Conservation (phyloP, 1,140 invertebrate species). For the Drosophila takahashii region DNA sequence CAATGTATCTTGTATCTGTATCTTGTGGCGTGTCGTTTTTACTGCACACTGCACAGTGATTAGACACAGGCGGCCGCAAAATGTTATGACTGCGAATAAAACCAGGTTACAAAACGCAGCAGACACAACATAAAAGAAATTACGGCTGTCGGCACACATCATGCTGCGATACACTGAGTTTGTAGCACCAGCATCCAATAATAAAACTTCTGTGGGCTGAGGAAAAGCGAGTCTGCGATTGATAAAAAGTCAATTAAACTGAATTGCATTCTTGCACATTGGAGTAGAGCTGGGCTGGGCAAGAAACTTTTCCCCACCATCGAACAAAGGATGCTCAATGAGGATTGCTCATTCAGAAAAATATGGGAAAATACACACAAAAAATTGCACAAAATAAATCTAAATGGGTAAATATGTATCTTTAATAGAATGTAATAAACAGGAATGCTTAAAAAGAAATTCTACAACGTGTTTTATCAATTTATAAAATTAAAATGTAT, state of each 20-base stretch:
- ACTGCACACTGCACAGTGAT: constrained; percentile 54
- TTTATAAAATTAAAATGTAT: too few relatives aligned
- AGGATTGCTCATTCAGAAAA: constrained; percentile 7
- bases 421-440: too few relatives aligned
- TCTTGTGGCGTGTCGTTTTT: constrained; percentile 26
- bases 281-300: background rate
- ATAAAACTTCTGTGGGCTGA: constrained; percentile 32
- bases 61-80: constrained; percentile 66
- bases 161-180: constrained; percentile 12
- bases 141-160: constrained; percentile 63
- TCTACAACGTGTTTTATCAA: too few relatives aligned
- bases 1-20: constrained; percentile 72
- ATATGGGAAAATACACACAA: background rate
- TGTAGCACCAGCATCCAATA: constrained; percentile 16
- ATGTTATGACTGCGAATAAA: constrained; percentile 80
- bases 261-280: constrained; percentile 40
- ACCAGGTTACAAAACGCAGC: constrained; percentile 80
- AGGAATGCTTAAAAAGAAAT: too few relatives aligned
- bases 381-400: background rate
- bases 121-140: constrained; percentile 70
- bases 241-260: constrained; percentile 76
- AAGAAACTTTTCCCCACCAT: background rate
- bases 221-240: constrained; percentile 73
- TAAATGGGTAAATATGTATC: too few relatives aligned
- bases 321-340: constrained; percentile 11